These are phyloP conservation scores for Drosophila setifemur DNA, from an alignment of 1,140 invertebrate genomes.

Conservation along the genomic window DNA sequence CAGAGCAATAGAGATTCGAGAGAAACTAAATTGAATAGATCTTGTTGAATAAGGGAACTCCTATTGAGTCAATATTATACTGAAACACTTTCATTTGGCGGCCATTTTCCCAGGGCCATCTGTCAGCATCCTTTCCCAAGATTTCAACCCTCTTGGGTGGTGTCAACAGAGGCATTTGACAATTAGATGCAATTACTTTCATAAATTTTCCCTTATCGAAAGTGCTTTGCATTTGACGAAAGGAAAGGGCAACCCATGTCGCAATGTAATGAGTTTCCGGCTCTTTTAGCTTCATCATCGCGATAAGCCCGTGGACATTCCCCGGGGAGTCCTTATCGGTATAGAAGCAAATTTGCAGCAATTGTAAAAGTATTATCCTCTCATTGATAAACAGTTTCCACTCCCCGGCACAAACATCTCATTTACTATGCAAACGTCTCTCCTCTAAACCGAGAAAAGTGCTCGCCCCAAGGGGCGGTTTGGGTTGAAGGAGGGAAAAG, in stretches of 20 bases:
- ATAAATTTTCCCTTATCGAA: constrained; percentile 48
- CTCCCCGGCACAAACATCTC: constrained; percentile 9
- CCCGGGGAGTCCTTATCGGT: constrained; percentile 39
- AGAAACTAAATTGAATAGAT: background rate
- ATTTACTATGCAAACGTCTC: constrained; percentile 47
- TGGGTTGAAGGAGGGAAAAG: background rate
- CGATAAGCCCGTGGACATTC: constrained; percentile 26
- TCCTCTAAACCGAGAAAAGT: constrained; percentile 7
- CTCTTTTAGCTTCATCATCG: constrained; percentile 20
- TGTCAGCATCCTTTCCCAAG: constrained; percentile 35
- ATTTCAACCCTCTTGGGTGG: constrained; percentile 14
- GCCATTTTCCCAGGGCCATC: constrained; percentile 32
- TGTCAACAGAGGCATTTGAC: constrained; percentile 14
- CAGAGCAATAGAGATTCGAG: background rate
- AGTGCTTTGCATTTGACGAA: constrained; percentile 36
- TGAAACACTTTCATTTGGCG: constrained; percentile 8
- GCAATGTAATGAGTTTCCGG: constrained; percentile 42
- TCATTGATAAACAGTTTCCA: constrained; percentile 29
- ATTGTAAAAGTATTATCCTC: constrained; percentile 55
- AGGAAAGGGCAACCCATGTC: constrained; percentile 17
- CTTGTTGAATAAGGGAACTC: background rate
- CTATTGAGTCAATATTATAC: constrained; percentile 6
- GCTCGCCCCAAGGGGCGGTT: constrained; percentile 13
- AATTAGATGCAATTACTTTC: constrained; percentile 61
- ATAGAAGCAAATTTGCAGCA: constrained; percentile 32